Base-by-base conservation (phyloP, 2,888 invertebrate genomes). In the Augiades crinisus region DNA sequence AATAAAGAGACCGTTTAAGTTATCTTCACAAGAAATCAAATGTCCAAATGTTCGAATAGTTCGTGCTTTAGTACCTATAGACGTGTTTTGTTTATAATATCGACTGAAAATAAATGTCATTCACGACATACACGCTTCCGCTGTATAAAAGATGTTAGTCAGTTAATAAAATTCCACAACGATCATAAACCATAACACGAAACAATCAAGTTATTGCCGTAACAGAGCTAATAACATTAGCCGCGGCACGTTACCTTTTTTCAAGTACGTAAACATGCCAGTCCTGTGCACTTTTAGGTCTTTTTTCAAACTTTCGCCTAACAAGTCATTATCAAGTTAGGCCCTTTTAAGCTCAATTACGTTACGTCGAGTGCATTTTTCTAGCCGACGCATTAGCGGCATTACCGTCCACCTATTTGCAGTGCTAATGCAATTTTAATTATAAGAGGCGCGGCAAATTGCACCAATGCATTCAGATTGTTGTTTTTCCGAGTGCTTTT, bases 381-480 rank as follows among this genome's bases (percentile, higher is more conserved):
- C 73, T 75, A 75, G 71, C 67, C 75, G 76, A 75, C 71, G 75
- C 80, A 86, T 84, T 83, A 83, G 72, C 65, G 61, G 71, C 80
- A 80, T 82, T 83, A 81, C 59, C 63, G 68, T 67, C 72, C 59
- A 70, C 70, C 68, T 78, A 74, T 79, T 76, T 75, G 79, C 73
- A 66, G 67, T 72, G 73, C 80, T 88, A 88, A 88, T 88, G 88
- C 85, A 88, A 89, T 88, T 88, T 88, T 89, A 89, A 87, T 87
- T 88, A 82, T 87, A 80, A 82, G 70, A 86, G 87, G 87, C 71
- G 87, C 75, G 85, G 74, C 81, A 75, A 82, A 79, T 75, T 83
- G 81, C 82, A 62, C 54, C 72, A 55, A 59, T 78, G 83, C 82
- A 87, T 81, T 76, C 81, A 79, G 84, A 87, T 84, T 85, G 84